phyloP scores from a whole-genome alignment of 2,113 vertebrate genomes.

The Gallinago jamesoni region DNA sequence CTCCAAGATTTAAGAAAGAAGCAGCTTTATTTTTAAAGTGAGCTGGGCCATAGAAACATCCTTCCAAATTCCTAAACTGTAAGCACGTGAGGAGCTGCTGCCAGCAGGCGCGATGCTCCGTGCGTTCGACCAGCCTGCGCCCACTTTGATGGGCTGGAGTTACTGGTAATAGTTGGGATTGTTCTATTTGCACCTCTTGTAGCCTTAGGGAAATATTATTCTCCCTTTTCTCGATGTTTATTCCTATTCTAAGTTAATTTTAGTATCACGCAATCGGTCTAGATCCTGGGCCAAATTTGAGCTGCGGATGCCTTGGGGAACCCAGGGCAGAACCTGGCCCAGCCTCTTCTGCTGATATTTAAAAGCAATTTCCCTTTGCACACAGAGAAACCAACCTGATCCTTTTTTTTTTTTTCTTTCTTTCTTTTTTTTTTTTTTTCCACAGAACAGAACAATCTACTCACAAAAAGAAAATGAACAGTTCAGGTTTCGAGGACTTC shows the following conservation, averaged over 20 bases:
- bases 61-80: neutral
- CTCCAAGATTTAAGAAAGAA: neutral
- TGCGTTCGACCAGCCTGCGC: neutral
- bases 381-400: neutral
- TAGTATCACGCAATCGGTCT: neutral
- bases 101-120: neutral
- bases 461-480: slow-evolving; percentile 60
- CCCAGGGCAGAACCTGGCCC: neutral
- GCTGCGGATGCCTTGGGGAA: neutral
- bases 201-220: neutral
- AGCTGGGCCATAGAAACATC: neutral
- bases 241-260: neutral
- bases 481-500: slow-evolving; percentile 54
- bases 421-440: accelerated
- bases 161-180: neutral
- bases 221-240: neutral
- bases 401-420: too few species aligned
- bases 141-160: neutral
- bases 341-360: neutral
- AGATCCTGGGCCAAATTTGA: neutral
- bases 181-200: neutral
- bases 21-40: slow-evolving; percentile 12
- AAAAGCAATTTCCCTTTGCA: neutral
- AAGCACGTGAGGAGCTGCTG: neutral
- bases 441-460: slow-evolving; percentile 51